Conservation (phyloP, 2,113 vertebrate genomes). For the Dendropsophus ebraccatus region DNA sequence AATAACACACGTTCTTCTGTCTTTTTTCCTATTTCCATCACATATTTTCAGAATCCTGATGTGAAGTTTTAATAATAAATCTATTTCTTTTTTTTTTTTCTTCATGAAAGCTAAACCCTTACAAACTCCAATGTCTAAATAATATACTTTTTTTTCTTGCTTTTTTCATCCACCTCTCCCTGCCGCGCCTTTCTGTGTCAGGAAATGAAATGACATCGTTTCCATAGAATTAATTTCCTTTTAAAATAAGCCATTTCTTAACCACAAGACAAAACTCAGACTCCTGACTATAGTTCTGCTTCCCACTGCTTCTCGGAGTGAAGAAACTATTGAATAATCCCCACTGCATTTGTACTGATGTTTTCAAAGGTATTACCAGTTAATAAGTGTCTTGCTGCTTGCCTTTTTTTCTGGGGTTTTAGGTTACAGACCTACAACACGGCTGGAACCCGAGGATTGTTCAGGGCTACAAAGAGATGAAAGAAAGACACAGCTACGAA, state of each 20-base stretch:
- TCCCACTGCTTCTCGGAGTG: neutral
- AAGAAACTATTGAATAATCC: constrained; percentile 24
- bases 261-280: constrained; percentile 30
- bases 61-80: constrained; percentile 17
- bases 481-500: neutral
- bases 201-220: constrained; percentile 45
- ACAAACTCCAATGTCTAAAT: constrained; percentile 24
- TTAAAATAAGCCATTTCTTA: constrained; percentile 19
- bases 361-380: constrained; percentile 23
- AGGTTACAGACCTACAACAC: neutral
- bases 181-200: constrained; percentile 40
- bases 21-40: constrained; percentile 16
- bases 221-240: constrained; percentile 48
- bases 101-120: constrained; percentile 17
- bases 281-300: constrained; percentile 15
- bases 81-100: constrained; percentile 1
- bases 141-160: constrained; percentile 5
- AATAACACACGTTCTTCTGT: constrained; percentile 7
- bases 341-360: neutral
- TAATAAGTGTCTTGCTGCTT: constrained; percentile 32
- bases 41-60: neutral
- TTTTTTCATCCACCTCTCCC: constrained; percentile 21
- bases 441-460: neutral
- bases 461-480: neutral
- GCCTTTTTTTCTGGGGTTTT: constrained; percentile 7